A percentile compares a stretch with the other conserved stretches of the same genome.
phyloP scores from a whole-genome alignment of 2,113 vertebrate genomes.

The Myrmophylax atrothorax region DNA sequence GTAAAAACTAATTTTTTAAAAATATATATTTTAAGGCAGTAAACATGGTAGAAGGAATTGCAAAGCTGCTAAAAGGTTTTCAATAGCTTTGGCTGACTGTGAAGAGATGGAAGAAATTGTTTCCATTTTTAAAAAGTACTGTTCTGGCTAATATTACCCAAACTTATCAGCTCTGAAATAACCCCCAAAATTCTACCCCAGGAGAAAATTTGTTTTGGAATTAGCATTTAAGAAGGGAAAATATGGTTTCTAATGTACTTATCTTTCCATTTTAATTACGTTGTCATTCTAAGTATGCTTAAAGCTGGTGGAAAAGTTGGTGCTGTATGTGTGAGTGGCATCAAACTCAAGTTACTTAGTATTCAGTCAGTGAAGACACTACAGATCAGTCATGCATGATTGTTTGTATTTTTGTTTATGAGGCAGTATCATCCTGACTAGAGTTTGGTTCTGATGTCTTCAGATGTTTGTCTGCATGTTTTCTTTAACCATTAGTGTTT shows the following conservation, averaged over 20 bases:
- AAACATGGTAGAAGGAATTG: background rate
- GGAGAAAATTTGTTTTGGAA: background rate
- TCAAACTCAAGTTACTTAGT: background rate
- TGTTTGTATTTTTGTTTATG: background rate
- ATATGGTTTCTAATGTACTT: background rate
- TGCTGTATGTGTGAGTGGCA: background rate
- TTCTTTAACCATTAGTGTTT: background rate
- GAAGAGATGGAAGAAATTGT: background rate
- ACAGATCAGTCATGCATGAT: accelerated
- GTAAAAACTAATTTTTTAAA: background rate
- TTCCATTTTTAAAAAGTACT: background rate
- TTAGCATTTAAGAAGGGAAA: background rate
- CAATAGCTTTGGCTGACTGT: background rate
- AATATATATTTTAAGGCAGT: background rate
- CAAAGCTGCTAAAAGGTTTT: background rate
- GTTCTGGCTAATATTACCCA: background rate
- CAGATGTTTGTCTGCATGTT: background rate
- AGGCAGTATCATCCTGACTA: background rate
- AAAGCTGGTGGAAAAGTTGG: background rate
- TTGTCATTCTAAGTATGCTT: background rate
- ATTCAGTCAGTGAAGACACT: background rate
- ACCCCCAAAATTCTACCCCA: background rate
- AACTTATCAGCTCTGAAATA: background rate
- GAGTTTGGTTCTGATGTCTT: background rate
- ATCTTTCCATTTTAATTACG: background rate